Conservation (phyloP, 92 coral and sea anemone genomes). For the Isaurus tuberculatus region DNA sequence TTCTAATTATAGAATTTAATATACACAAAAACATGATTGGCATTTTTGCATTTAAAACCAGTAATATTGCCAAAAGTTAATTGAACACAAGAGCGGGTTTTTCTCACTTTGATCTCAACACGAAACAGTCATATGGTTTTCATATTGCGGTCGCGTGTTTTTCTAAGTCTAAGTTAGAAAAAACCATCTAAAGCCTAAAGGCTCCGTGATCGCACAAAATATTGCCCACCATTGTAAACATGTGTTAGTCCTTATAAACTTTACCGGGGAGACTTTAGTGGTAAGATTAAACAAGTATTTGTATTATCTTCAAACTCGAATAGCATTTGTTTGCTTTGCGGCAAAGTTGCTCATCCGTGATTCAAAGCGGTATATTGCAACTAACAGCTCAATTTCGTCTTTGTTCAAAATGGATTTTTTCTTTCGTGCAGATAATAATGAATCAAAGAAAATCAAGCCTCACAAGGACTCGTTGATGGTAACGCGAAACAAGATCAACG, state of each 20-base stretch:
- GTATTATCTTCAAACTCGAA: constrained; percentile 30
- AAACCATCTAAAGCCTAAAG: neutral
- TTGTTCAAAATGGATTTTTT: constrained; percentile 28
- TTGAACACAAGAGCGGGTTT: neutral
- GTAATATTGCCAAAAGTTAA: neutral
- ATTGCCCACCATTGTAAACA: neutral
- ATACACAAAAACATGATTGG: constrained; percentile 38
- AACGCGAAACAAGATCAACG: constrained; percentile 11
- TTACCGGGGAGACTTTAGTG: constrained; percentile 22
- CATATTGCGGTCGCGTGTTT: neutral
- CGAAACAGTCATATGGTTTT: neutral
- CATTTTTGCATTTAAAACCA: constrained; percentile 3
- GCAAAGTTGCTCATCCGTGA: neutral
- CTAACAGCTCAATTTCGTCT: neutral
- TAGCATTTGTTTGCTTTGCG: constrained; percentile 35
- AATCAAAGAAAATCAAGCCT: constrained; percentile 23
- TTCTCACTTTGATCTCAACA: neutral
- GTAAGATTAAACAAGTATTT: constrained; percentile 38
- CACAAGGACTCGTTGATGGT: constrained; percentile 46
- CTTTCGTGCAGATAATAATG: constrained; percentile 38
- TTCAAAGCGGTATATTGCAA: neutral
- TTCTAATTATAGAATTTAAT: constrained; percentile 28
- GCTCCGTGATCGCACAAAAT: neutral
- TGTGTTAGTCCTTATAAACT: constrained; percentile 25
- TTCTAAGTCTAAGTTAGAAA: neutral